Evolutionary conservation across 1,140 invertebrate genomes (phyloP), one percentile per base, ranked within the genome.

Genomic region (Trichogramma pretiosum): DNA sequence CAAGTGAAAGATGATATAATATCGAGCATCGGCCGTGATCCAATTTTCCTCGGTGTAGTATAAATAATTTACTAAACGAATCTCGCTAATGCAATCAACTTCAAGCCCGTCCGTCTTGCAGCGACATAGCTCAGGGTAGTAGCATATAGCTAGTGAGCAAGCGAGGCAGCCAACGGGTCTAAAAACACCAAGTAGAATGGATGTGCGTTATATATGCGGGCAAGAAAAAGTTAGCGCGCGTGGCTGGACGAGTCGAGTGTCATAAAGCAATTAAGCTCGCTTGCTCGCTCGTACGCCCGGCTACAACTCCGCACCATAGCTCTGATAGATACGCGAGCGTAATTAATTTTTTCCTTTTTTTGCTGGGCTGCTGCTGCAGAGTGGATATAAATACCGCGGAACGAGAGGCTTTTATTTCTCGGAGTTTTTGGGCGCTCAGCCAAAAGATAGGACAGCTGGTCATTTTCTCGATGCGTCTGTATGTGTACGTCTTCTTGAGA

Each of bases 1-100:
- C 38, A 39, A 51, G 46, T 46, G 41, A 42, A 18, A 39, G 26
- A 34, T 46, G 49, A 51, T 46, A 37, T 46, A 46, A 51, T 51
- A 46, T 46, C 33, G 39, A n/a, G n/a, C 49, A 36, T 41, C 38
- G 43, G 38, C 10, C 28, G 38, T 51, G 46, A 51, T 35, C 30
- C 34, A 46, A n/a, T 51, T 46, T 51, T 51, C 41, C 22, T 23
- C 9, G 2, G 23, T 24, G 30, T 2, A 3, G 1, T 17, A 46
- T 35, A 38, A 43, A 52, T 52, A 52, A 50, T 53, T 43, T 41
- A 34, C 50, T 58, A 58, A 58, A 57, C 54, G 59, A 58, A 61
- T 61, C 58, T 57, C 46, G 50, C 52, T 54, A 54, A 57, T 56
- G 55, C 54, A 58, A 60, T 60, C 58, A 60, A 57, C 55, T 53